Conservation (phyloP, 2,888 invertebrate species). For the Pachydiplax longipennis region DNA sequence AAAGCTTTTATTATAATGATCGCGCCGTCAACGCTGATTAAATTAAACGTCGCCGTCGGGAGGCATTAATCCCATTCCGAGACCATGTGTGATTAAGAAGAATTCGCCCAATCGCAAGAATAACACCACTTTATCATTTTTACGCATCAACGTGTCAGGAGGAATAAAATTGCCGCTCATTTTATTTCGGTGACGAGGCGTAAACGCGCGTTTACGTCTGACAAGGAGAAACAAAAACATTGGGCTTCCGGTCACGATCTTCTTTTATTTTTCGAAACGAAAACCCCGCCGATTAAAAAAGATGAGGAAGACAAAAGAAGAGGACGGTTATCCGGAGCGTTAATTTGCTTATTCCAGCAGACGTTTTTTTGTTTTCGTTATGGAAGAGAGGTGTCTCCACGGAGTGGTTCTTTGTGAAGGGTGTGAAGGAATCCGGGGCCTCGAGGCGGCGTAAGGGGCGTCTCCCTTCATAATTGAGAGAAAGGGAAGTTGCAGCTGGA, state of each 20-base stretch:
- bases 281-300: neutral
- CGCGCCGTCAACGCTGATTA: no score
- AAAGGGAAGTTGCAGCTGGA: neutral
- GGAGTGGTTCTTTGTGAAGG: neutral
- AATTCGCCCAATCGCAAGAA: neutral
- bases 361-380: neutral
- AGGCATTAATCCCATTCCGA: no score
- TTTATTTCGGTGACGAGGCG: conserved; percentile 33
- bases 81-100: no score
- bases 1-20: no score
- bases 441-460: neutral
- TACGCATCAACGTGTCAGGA: neutral
- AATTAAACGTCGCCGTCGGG: no score
- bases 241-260: neutral
- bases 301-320: neutral
- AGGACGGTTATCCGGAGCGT: neutral
- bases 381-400: neutral
- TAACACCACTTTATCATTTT: conserved; percentile 10
- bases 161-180: neutral
- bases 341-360: neutral
- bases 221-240: neutral
- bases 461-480: conserved; percentile 35
- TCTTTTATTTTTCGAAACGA: neutral
- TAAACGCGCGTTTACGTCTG: neutral
- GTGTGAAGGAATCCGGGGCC: conserved; percentile 15